A percentile compares a stretch with the other conserved stretches of the same genome.
phyloP scores from a whole-genome alignment of 2,797 vertebrate genomes.

The Huso huso region DNA sequence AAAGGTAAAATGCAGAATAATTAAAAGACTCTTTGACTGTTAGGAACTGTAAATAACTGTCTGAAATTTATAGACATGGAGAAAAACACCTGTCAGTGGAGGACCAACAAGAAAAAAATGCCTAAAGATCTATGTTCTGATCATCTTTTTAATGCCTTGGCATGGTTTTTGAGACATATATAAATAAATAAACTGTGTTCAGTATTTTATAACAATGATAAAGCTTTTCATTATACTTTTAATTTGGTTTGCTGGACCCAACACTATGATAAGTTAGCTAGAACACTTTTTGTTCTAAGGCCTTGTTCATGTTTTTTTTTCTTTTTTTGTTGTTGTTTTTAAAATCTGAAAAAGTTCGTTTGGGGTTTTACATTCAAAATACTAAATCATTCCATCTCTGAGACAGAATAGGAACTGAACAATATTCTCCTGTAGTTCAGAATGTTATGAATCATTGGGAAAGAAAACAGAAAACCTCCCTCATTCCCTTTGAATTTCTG shows the following conservation, averaged over 20 bases:
- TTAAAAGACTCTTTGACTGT: no score
- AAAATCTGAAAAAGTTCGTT: background rate
- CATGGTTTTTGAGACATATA: constrained; percentile 19
- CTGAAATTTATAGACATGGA: constrained; percentile 12
- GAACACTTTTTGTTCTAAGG: constrained; percentile 15
- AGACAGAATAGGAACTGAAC: background rate
- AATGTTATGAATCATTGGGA: background rate
- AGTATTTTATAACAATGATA: no score
- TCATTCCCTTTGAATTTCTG: background rate
- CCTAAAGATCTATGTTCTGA: no score
- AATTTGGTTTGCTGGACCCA: constrained; percentile 19
- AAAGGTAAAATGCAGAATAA: constrained; percentile 13
- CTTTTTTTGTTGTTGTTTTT: background rate
- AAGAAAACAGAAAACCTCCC: background rate
- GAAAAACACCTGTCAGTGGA: constrained; percentile 2
- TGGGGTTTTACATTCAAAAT: background rate
- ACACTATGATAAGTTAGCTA: constrained; percentile 15
- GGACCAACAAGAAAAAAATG: no score
- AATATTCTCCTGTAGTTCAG: background rate
- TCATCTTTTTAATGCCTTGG: constrained; percentile 26
- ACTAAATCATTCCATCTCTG: background rate
- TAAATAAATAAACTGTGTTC: no score
- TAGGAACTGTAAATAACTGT: constrained; percentile 12
- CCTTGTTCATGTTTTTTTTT: background rate
- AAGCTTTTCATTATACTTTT: no score